Evolutionary conservation across 1,140 invertebrate genomes (phyloP).

Genomic region (Solenopsis invicta): DNA sequence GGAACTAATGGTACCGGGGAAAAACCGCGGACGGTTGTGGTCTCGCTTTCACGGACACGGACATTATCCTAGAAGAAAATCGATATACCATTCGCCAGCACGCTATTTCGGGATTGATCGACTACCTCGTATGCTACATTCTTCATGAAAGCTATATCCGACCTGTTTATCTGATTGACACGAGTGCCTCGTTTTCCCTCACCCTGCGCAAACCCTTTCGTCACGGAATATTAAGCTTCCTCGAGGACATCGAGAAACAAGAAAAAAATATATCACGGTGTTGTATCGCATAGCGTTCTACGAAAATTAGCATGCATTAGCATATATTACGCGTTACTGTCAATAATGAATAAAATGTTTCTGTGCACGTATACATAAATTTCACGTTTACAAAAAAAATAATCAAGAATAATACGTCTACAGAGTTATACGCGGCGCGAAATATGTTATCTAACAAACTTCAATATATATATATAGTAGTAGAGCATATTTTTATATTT

Average conservation of each 20-base stretch:
- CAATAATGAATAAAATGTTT: background rate
- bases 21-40: background rate
- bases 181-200: background rate
- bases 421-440: background rate
- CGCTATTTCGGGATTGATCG: slow-evolving; percentile 27
- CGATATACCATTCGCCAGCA: slow-evolving; percentile 12
- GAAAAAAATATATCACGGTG: background rate
- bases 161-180: slow-evolving; percentile 6
- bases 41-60: background rate
- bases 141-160: slow-evolving; percentile 1
- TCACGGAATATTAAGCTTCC: background rate
- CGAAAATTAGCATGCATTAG: slow-evolving; percentile 15
- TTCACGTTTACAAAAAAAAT: background rate
- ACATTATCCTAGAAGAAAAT: background rate
- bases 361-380: background rate
- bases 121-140: background rate
- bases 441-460: background rate
- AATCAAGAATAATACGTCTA: background rate
- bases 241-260: background rate
- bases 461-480: background rate
- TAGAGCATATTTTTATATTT: background rate
- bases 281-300: background rate
- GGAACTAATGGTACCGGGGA: background rate
- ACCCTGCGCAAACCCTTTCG: background rate
- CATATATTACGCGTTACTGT: background rate